Evolutionary conservation across 2,888 invertebrate genomes (phyloP), one percentile per base, ranked within the genome.

Genomic region (Cephus sareptanus): DNA sequence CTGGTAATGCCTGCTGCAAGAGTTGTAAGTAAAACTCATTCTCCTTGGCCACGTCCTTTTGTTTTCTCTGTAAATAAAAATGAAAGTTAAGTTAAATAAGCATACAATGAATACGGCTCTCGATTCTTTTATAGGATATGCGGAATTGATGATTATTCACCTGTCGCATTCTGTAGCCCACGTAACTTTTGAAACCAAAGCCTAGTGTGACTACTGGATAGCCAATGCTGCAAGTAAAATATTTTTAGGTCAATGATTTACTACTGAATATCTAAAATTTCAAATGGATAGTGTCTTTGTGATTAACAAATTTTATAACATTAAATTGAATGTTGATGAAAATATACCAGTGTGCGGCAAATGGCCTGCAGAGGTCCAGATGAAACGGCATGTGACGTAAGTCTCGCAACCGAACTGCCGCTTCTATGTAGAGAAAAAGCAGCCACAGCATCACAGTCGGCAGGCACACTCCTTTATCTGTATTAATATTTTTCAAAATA

Each of bases 131-230:
- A 40, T 23, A 23, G 23, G 56, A 56, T 56, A 23, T 56, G 9
- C 56, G 9, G 9, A 23, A 56, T 56, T 9, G 23, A 56, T 6
- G 56, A 56, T 56, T 56, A 56, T 23, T 56, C 90, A 94, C 94
- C 93, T 94, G 93, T 90, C 98, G 94, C 94, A 98, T 95, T 92
- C 97, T 95, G 92, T 96, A 97, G 85, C 97, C 96, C 83, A 98
- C 95, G 91, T 97, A 97, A 91, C 97, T 96, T 94, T 98, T 98
- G 89, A 98, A 97, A 88, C 98, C 97, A 93, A 98, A 98, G 85
- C 99, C 98, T 90, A 99, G 94, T 86, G 98, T 97, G 76, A 98
- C 97, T 85, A 97, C 97, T 79, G 98, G 98, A 94, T 98, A 99
- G 83, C 97, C 97, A 92, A 97, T 96, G 92, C 96, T 96, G 92